A percentile compares a stretch with the other conserved stretches of the same genome.
Conservation (phyloP, 2,797 vertebrate species). For the Esox masquinongy region DNA sequence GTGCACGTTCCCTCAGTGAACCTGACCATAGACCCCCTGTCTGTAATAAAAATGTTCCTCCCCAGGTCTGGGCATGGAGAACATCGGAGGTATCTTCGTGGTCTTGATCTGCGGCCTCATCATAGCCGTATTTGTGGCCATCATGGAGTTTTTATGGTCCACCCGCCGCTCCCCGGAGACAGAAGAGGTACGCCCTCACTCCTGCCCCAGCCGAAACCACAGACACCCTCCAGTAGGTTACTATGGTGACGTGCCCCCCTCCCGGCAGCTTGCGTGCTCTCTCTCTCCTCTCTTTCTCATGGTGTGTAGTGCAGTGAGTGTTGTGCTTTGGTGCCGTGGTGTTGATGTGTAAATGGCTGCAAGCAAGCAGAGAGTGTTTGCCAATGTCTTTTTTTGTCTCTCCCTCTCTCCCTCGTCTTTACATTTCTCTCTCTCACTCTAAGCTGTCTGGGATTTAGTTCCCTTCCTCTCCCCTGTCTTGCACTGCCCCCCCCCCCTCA, state of each 20-base stretch:
- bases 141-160: constrained; percentile 92
- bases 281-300: background rate
- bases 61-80: constrained; percentile 89
- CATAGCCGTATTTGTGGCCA: constrained; percentile 87
- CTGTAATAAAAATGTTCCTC: background rate
- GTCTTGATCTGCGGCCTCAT: constrained; percentile 90
- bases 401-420: background rate
- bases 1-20: background rate
- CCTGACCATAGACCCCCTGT: background rate
- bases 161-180: constrained; percentile 83
- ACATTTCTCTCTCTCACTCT: constrained; percentile 3
- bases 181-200: constrained; percentile 79
- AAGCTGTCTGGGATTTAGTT: background rate
- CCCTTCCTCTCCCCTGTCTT: background rate
- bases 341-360: background rate
- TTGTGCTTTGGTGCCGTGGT: background rate
- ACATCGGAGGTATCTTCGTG: constrained; percentile 90
- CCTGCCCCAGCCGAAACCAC: constrained; percentile 46
- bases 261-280: constrained; percentile 16
- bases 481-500: background rate
- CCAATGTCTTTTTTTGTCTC: background rate
- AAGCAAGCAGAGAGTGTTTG: background rate
- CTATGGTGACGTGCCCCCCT: constrained; percentile 13
- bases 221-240: constrained; percentile 63
- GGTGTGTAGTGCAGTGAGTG: constrained; percentile 16